Percentiles rank a stretch among this genome's conserved stretches.
Conservation (phyloP, 1,140 invertebrate species). For the Bombus huntii region DNA sequence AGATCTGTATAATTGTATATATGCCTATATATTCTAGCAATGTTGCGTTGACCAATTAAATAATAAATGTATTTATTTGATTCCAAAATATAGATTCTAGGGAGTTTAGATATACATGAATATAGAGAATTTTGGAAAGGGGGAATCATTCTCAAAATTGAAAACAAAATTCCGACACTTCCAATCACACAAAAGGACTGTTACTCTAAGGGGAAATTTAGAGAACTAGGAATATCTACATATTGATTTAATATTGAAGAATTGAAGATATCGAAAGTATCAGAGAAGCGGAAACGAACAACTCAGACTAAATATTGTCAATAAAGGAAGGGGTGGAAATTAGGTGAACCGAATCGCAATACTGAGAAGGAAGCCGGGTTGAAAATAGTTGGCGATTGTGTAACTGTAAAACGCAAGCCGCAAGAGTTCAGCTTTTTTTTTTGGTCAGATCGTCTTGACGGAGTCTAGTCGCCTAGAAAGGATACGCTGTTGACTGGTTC, state of each 20-base stretch:
- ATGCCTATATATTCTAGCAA: too few relatives aligned
- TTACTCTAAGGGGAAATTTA: too few relatives aligned
- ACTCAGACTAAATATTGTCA: neutral
- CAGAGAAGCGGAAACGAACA: neutral
- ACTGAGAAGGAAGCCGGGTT: neutral
- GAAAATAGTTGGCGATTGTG: constrained; percentile 18
- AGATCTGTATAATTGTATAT: too few relatives aligned
- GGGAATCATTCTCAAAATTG: too few relatives aligned
- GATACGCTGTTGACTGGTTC: constrained; percentile 9
- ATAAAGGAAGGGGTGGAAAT: neutral
- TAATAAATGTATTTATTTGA: too few relatives aligned
- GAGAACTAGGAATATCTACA: too few relatives aligned
- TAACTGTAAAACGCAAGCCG: constrained; percentile 27
- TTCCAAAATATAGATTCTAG: too few relatives aligned
- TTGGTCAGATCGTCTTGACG: constrained; percentile 18
- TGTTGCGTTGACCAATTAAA: too few relatives aligned
- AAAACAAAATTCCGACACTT: too few relatives aligned
- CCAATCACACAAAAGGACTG: too few relatives aligned
- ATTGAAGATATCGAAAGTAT: neutral
- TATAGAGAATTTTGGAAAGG: too few relatives aligned
- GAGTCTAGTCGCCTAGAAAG: constrained; percentile 10
- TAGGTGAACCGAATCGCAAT: neutral
- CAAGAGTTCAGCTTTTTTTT: constrained; percentile 10
- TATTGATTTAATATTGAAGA: neutral
- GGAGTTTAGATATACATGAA: too few relatives aligned